Evolutionary conservation across 2,113 vertebrate species (phyloP).

Genomic region (Campylomormyrus numenius): DNA sequence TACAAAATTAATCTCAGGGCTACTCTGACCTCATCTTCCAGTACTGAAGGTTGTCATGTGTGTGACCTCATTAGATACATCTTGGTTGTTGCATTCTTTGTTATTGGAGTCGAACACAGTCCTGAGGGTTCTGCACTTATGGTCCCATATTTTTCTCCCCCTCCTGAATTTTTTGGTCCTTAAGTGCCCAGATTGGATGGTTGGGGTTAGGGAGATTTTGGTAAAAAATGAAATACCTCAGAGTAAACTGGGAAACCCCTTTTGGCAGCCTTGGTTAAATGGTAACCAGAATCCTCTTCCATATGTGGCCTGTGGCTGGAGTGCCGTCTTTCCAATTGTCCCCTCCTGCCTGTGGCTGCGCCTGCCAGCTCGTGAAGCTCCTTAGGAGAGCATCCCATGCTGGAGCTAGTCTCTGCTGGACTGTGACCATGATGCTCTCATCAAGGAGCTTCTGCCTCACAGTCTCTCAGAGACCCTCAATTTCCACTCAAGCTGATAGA

Average conservation of each 20-base stretch:
- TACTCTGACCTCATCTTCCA: background rate
- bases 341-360: background rate
- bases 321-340: background rate
- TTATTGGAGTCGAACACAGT: background rate
- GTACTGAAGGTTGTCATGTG: background rate
- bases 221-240: background rate
- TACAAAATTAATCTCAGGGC: background rate
- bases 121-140: background rate
- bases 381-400: background rate
- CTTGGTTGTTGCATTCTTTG: background rate
- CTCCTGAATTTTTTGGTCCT: background rate
- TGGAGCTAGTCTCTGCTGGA: background rate
- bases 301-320: background rate
- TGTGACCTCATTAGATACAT: background rate
- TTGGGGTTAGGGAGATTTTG: background rate
- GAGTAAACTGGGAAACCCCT: slow-evolving; percentile 4
- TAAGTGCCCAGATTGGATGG: background rate
- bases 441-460: background rate
- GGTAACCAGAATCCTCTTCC: background rate
- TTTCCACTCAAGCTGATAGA: background rate
- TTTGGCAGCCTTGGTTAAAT: background rate
- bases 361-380: background rate
- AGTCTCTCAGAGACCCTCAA: background rate
- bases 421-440: background rate
- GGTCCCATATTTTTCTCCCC: background rate